Evolutionary conservation across 2,797 vertebrate genomes (phyloP), one percentile per base, ranked within the genome.

Genomic region (Glyptemys insculpta): DNA sequence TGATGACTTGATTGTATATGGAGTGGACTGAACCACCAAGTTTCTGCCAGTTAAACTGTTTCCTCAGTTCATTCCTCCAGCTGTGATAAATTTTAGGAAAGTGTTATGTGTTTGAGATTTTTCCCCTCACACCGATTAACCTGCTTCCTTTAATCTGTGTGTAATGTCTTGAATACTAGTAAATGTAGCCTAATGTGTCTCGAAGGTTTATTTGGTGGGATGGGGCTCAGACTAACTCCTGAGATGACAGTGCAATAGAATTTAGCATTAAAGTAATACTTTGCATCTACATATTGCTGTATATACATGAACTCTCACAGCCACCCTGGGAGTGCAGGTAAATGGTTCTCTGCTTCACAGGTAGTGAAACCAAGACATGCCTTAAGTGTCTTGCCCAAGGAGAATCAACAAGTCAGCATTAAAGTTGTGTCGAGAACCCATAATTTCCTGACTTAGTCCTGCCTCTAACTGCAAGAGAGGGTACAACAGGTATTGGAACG

Each of bases 271-370:
- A 47, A 23, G 0, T 11, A 4, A 78, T 50, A 29, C 27, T 8
- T 34, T 37, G 4, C 9, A 21, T 52, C 18, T 21, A n/a, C 31
- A 34, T 5, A 4, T 19, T 12, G 8, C 34, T n/a, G 49, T 21
- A 19, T 23, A 34, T 19, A 31, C 1, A 2, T 3, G 8, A 3
- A 2, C 41, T 1, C 83, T 41, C 10, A 0, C 1, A 54, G 53
- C 53, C 53, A 1, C 82, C 41, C 41, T 3, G 2, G 54, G 76
- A 8, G 5, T 23, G 21, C 3, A 49, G 21, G 34, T 37, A 53
- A 34, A 37, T 19, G 19, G 34, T 25, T 14, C 21, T 23, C 79
- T 50, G 31, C 34, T 25, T 53, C 14, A 21, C 79, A 3, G 50
- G 4, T 12, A 50, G 50, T 1, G 50, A 53, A 34, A 52, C 11